These are phyloP conservation scores for Platorchestia sp. DNA, from an alignment of 1,140 invertebrate genomes.

Conservation along the genomic window DNA sequence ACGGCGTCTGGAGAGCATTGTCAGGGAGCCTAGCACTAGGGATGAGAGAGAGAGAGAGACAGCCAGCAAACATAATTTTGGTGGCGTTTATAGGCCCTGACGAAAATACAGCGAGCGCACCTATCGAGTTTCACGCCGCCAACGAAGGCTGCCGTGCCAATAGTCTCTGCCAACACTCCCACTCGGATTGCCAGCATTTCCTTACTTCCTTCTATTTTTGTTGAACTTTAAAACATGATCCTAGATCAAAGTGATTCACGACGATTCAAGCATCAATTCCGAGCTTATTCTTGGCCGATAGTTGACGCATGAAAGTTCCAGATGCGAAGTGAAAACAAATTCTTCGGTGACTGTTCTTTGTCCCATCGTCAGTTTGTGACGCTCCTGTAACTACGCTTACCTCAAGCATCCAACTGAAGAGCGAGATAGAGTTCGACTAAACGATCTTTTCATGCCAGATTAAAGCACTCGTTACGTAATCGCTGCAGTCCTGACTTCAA, in stretches of 20 bases:
- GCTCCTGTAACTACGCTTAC: background rate
- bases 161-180: slow-evolving; percentile 39
- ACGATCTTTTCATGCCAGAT: too few relatives aligned
- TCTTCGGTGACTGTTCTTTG: too few relatives aligned
- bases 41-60: background rate
- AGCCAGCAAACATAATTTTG: slow-evolving; percentile 10
- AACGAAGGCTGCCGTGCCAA: slow-evolving; percentile 23
- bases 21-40: background rate
- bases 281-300: too few relatives aligned
- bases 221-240: background rate
- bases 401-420: background rate
- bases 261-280: background rate
- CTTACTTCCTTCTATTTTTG: background rate
- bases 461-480: too few relatives aligned
- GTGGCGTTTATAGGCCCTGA: background rate
- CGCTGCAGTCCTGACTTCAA: too few relatives aligned
- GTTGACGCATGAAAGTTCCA: too few relatives aligned
- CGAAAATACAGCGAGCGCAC: background rate
- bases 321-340: too few relatives aligned
- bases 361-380: too few relatives aligned
- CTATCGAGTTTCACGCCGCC: slow-evolving; percentile 38
- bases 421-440: too few relatives aligned
- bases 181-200: slow-evolving; percentile 19
- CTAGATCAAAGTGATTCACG: background rate
- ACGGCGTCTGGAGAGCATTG: background rate